Evolutionary conservation across 1,140 invertebrate genomes (phyloP).

Genomic region (Xylocopa sonorina): DNA sequence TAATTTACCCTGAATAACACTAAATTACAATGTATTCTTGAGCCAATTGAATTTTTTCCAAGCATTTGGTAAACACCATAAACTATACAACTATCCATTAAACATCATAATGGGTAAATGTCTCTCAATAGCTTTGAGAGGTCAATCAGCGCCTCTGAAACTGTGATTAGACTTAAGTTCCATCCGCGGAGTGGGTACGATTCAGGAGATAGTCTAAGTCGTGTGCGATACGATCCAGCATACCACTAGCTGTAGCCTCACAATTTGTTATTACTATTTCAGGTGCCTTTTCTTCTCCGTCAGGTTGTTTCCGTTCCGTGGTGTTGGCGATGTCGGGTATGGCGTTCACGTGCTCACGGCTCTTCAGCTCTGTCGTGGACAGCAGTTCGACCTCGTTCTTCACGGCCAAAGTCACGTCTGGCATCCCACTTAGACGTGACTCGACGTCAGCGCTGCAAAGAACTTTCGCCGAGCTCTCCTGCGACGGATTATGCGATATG

Average conservation of each 20-base stretch:
- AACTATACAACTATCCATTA: too few relatives aligned
- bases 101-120: background rate
- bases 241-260: slow-evolving; percentile 79
- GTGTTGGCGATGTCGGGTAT: slow-evolving; percentile 80
- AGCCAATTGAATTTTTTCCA: background rate
- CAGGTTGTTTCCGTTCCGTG: slow-evolving; percentile 76
- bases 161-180: slow-evolving; percentile 12
- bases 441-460: slow-evolving; percentile 78
- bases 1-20: background rate
- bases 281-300: slow-evolving; percentile 77
- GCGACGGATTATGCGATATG: slow-evolving; percentile 34
- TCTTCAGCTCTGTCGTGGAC: slow-evolving; percentile 45
- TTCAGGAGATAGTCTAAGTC: slow-evolving; percentile 89
- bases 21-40: background rate
- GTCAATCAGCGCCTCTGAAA: background rate
- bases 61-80: background rate
- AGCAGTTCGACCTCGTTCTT: slow-evolving; percentile 65
- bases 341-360: slow-evolving; percentile 62
- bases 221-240: slow-evolving; percentile 88
- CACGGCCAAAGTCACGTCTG: slow-evolving; percentile 78
- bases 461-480: slow-evolving; percentile 70
- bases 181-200: slow-evolving; percentile 77
- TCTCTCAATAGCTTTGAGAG: background rate
- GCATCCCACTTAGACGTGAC: slow-evolving; percentile 74
- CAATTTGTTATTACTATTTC: slow-evolving; percentile 70